A percentile compares a stretch with the other conserved stretches of the same genome.
Conservation (phyloP, 2,888 invertebrate genomes). For the Diabrotica balteata region DNA sequence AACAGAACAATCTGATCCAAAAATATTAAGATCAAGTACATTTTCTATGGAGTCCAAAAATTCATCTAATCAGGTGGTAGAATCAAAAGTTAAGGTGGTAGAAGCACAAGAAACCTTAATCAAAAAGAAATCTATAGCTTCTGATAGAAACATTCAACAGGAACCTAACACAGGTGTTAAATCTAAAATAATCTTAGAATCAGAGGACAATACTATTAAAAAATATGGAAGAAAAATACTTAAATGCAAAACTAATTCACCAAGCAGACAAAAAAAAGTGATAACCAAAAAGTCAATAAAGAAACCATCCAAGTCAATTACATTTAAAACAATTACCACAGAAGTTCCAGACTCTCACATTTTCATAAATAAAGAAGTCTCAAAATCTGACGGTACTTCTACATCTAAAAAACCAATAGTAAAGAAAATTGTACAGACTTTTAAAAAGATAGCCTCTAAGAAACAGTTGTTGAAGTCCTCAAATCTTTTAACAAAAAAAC, state of each 20-base stretch:
- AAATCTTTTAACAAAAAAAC: background rate
- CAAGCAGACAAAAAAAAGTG: background rate
- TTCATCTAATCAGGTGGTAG: no score
- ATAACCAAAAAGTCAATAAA: background rate
- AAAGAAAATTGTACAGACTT: background rate
- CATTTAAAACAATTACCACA: background rate
- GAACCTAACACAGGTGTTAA: no score
- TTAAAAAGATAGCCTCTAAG: background rate
- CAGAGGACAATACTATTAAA: no score
- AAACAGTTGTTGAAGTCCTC: background rate
- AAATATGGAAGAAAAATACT: no score
- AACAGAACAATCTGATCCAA: no score
- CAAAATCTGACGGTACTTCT: background rate
- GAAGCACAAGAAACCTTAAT: no score
- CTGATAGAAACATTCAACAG: no score
- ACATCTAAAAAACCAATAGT: background rate
- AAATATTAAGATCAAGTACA: no score
- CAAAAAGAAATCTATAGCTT: no score
- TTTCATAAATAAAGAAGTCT: background rate
- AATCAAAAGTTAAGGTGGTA: no score
- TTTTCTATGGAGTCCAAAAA: no score
- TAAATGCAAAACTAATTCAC: background rate
- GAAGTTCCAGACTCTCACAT: background rate
- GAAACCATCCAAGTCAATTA: background rate
- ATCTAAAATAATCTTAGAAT: no score